A percentile compares a stretch with the other conserved stretches of the same genome.
phyloP scores from a whole-genome alignment of 2,797 vertebrate genomes.

The Acrossocheilus wenchowensis region DNA sequence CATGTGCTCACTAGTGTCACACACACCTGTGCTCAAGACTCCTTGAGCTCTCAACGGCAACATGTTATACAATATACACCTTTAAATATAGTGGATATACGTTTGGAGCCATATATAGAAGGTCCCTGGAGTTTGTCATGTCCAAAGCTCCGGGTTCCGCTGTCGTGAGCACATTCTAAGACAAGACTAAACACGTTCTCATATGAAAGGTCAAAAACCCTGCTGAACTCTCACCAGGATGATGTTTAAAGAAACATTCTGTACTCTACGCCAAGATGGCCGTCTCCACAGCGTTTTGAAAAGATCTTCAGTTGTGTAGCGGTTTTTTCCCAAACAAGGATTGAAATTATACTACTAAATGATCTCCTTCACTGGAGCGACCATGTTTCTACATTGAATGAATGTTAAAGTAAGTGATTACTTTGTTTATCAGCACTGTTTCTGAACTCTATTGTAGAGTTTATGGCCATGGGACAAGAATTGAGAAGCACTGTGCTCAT shows the following conservation, averaged over 20 bases:
- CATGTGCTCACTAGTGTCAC: background rate
- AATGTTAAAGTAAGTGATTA: background rate
- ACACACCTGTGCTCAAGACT: slow-evolving; percentile 13
- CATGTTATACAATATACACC: slow-evolving; percentile 53
- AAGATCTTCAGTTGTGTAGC: background rate
- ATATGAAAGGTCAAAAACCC: slow-evolving; percentile 48
- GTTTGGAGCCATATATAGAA: slow-evolving; percentile 67
- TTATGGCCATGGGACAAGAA: background rate
- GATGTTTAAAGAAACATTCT: background rate
- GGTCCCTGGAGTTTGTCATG: slow-evolving; percentile 16
- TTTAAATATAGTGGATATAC: slow-evolving; percentile 64
- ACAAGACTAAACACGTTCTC: slow-evolving; percentile 28
- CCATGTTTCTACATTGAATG: background rate
- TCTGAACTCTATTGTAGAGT: background rate
- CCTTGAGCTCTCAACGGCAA: slow-evolving; percentile 28
- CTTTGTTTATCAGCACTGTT: background rate
- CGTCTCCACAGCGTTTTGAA: background rate
- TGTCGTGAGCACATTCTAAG: slow-evolving; percentile 60
- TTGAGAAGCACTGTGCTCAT: too few species aligned
- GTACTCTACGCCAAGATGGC: too few species aligned
- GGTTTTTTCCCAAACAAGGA: background rate
- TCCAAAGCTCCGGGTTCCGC: slow-evolving; percentile 54
- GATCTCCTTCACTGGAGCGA: background rate
- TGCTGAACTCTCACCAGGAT: background rate
- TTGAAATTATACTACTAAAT: background rate